Base-by-base conservation (phyloP, 92 coral and sea anemone species). In the Montipora capitata region DNA sequence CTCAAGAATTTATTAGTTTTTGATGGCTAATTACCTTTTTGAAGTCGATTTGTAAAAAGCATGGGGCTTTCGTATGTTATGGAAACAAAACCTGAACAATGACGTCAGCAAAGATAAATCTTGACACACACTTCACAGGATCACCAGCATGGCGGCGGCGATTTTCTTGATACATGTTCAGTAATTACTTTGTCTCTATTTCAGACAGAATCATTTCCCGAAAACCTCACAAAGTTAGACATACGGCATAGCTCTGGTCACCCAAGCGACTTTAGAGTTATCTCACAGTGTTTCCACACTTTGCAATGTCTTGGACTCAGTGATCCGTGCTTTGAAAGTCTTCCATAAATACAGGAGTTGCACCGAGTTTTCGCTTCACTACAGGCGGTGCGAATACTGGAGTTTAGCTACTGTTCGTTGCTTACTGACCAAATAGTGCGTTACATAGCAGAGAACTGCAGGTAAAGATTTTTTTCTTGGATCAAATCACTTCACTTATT, bases 171-270 rank as follows among this genome's bases (percentile, higher is more conserved):
- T 10, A 48, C 52, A 5, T 5, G 10, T 9, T 54, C 0, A 54
- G 12, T 54, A 63, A 63, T 5, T 63, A 10, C 18, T 69, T 42
- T 71, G 10, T 73, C 2, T 73, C 13, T 73, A 14, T 8, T 48
- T 11, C 62, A 70, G 61, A 52, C 72, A 15, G 70, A 90, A n/a
- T 94, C 93, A 5, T 97, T 97, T 82, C 99, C 98, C 0, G 62
- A n/a, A 3, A 79, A 91, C 13, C 68, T 97, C 10, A 78, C 89
- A 63, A 90, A 90, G 57, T 82, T 97, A 76, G 98, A 97, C 52
- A 88, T 97, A 58, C 95, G 97, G 7, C 96, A 96, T 71, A 91
- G 96, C 40, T 87, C 92, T 6, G 99, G 98, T 4, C 94, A 93
- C 56, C 82, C 70, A n/a, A 91, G 88, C 71, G 98, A 96, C 5